phyloP scores from a whole-genome alignment of 1,140 invertebrate genomes.

The Papilio polyxenes region DNA sequence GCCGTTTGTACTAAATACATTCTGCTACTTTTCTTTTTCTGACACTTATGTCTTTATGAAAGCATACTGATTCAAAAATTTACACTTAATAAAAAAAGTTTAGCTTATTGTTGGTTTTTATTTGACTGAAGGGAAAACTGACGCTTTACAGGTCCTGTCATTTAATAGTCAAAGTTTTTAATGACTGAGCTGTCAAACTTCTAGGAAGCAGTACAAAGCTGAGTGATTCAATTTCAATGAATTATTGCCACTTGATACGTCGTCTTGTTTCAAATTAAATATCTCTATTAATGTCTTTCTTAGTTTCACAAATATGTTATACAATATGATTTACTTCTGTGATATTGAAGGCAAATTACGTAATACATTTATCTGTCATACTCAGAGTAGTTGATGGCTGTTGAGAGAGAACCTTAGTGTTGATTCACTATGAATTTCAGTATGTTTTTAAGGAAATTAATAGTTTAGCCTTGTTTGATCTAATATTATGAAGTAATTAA shows the following conservation, averaged over 20 bases:
- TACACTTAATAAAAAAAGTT: no score
- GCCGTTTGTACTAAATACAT: neutral
- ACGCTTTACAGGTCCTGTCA: neutral
- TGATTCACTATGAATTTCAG: no score
- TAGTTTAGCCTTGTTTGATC: no score
- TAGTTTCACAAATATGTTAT: neutral
- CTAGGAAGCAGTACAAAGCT: slow-evolving; percentile 67
- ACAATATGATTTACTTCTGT: slow-evolving; percentile 7
- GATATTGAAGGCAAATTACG: neutral
- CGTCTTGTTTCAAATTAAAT: slow-evolving; percentile 46
- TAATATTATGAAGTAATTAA: no score
- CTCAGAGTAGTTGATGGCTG: no score
- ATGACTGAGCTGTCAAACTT: slow-evolving; percentile 71
- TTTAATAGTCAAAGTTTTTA: slow-evolving; percentile 36
- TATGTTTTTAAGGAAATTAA: no score
- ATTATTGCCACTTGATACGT: slow-evolving; percentile 65
- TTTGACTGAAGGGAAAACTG: neutral
- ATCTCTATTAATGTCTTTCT: slow-evolving; percentile 34
- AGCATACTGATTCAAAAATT: no score
- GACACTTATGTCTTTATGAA: no score
- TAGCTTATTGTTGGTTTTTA: no score
- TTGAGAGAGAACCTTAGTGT: no score
- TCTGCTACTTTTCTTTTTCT: neutral
- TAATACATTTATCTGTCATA: neutral
- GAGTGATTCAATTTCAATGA: slow-evolving; percentile 78